Percentiles rank a stretch among this genome's conserved stretches.
Conservation (phyloP, 2,888 invertebrate genomes). For the Eremobia ochroleuca region DNA sequence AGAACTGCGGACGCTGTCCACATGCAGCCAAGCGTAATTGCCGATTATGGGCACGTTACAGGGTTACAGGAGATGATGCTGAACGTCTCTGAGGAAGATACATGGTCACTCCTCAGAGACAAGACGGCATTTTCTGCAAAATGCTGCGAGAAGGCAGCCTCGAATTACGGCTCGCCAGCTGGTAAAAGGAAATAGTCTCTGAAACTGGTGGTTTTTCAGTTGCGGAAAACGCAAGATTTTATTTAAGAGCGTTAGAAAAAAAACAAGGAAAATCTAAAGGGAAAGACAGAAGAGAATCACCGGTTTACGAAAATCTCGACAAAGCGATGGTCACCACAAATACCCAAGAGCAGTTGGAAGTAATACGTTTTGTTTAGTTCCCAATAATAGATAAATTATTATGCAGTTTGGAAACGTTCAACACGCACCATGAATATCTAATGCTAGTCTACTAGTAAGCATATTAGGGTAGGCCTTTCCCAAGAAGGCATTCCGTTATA, state of each 20-base stretch:
- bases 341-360: neutral
- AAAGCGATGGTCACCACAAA: neutral
- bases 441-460: slow-evolving; percentile 16
- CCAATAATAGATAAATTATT: slow-evolving; percentile 9
- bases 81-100: too few species aligned
- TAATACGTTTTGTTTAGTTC: too few species aligned
- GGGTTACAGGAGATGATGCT: too few species aligned
- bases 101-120: too few species aligned
- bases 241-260: neutral
- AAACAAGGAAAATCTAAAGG: neutral
- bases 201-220: neutral
- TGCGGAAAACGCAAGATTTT: neutral
- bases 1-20: too few species aligned
- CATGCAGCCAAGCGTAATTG: too few species aligned
- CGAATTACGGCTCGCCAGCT: too few species aligned
- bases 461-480: slow-evolving; percentile 27
- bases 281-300: neutral
- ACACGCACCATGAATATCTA: slow-evolving; percentile 34
- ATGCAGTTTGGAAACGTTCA: slow-evolving; percentile 14
- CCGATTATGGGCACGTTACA: too few species aligned
- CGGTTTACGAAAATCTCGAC: neutral
- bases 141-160: too few species aligned
- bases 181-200: neutral
- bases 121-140: too few species aligned
- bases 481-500: slow-evolving; percentile 3